A percentile compares a stretch with the other conserved stretches of the same genome.
phyloP scores from a whole-genome alignment of 2,113 vertebrate genomes.

The Oxygymnocypris stewartii region DNA sequence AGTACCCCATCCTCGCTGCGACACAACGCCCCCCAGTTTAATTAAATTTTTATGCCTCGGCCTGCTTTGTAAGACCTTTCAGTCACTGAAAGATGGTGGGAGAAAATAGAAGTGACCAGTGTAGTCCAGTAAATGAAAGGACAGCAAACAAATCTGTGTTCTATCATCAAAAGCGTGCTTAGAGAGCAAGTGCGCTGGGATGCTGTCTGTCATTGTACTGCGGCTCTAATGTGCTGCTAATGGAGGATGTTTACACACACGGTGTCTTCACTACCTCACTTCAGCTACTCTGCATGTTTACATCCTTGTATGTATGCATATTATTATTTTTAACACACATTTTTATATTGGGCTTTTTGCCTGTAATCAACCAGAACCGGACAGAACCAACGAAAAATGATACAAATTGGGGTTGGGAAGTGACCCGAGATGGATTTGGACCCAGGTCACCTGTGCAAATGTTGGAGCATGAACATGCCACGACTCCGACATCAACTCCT shows the following conservation, averaged over 20 bases:
- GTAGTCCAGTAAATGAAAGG: neutral
- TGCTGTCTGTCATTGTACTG: slow-evolving; percentile 4
- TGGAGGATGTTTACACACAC: neutral
- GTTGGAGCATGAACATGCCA: neutral
- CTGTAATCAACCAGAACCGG: neutral
- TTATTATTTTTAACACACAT: neutral
- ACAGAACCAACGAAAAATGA: neutral
- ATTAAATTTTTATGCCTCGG: slow-evolving; percentile 36
- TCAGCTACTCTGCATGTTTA: neutral
- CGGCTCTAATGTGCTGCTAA: slow-evolving; percentile 21
- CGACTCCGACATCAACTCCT: neutral
- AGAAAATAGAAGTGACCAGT: slow-evolving; percentile 13
- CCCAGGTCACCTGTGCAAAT: neutral
- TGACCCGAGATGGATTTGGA: neutral
- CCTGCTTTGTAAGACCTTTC: slow-evolving; percentile 19
- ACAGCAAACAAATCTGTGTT: slow-evolving; percentile 23
- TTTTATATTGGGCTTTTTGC: neutral
- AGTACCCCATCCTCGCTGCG: slow-evolving; percentile 17
- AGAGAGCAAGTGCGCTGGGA: neutral
- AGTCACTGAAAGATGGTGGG: neutral
- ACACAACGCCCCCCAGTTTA: slow-evolving; percentile 21
- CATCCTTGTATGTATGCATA: neutral
- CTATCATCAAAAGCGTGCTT: slow-evolving; percentile 16
- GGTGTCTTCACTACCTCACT: neutral
- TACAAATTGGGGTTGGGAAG: neutral